These are phyloP conservation scores for Trinorchestia longiramus DNA, from an alignment of 1,140 invertebrate genomes.

Conservation along the genomic window DNA sequence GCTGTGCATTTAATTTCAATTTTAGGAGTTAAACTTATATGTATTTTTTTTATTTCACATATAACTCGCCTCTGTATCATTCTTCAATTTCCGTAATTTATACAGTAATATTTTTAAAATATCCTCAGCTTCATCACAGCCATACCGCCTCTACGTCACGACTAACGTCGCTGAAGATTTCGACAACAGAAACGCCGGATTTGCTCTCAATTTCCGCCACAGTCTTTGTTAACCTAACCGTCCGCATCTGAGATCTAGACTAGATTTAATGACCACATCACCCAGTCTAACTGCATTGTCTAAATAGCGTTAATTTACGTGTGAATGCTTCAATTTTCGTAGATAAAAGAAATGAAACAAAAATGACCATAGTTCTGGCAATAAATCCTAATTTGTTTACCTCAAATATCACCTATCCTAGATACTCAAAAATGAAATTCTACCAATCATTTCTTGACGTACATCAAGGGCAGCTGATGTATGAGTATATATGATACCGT, in stretches of 20 bases:
- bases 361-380: neutral
- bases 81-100: no score
- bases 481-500: no score
- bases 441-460: no score
- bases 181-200: conserved; percentile 26
- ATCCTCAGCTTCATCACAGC: neutral
- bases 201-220: conserved; percentile 39
- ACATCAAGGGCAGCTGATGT: no score
- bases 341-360: neutral
- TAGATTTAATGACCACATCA: neutral
- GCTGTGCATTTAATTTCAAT: no score
- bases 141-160: conserved; percentile 27
- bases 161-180: neutral
- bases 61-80: no score
- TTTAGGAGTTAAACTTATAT: no score
- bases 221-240: neutral
- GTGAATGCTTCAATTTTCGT: neutral
- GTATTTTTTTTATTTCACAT: no score
- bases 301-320: neutral
- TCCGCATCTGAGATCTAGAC: neutral
- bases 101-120: neutral
- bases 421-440: neutral
- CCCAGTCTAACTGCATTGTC: neutral
- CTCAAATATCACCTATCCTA: neutral
- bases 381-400: neutral